phyloP scores from a whole-genome alignment of 2,888 invertebrate species.

The Nomada goodeniana region DNA sequence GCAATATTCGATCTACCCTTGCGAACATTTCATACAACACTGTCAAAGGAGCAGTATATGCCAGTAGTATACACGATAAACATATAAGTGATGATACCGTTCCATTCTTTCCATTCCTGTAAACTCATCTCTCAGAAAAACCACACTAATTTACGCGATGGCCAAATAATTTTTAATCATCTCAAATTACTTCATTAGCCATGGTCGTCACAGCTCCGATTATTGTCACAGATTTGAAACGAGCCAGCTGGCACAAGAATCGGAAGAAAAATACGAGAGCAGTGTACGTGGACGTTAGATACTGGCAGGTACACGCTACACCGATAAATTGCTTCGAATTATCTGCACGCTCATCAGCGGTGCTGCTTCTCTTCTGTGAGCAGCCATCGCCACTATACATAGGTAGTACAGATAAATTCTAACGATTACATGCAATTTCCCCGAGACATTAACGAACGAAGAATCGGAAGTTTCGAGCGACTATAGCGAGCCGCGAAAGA shows the following conservation, averaged over 20 bases:
- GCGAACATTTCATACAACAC: no score
- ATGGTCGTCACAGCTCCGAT: neutral
- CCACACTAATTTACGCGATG: no score
- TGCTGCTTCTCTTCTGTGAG: constrained; percentile 23
- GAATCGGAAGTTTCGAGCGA: constrained; percentile 44
- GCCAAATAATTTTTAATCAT: no score
- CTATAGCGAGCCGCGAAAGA: constrained; percentile 33
- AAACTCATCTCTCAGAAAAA: no score
- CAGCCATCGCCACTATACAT: neutral
- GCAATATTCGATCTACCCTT: no score
- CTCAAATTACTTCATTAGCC: no score
- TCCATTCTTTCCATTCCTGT: no score
- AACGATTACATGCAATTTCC: constrained; percentile 59
- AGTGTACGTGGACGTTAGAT: constrained; percentile 8
- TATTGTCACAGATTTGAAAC: neutral
- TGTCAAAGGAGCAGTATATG: no score
- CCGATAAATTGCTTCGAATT: constrained; percentile 54
- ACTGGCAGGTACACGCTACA: constrained; percentile 31
- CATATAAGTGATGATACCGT: no score
- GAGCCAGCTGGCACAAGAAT: neutral
- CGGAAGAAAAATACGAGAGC: constrained; percentile 27
- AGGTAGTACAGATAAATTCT: constrained; percentile 40
- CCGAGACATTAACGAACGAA: constrained; percentile 45
- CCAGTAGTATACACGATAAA: no score
- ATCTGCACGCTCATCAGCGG: constrained; percentile 51